These are phyloP conservation scores for Cheilosia soror DNA, from an alignment of 2,888 invertebrate genomes.

Conservation along the genomic window DNA sequence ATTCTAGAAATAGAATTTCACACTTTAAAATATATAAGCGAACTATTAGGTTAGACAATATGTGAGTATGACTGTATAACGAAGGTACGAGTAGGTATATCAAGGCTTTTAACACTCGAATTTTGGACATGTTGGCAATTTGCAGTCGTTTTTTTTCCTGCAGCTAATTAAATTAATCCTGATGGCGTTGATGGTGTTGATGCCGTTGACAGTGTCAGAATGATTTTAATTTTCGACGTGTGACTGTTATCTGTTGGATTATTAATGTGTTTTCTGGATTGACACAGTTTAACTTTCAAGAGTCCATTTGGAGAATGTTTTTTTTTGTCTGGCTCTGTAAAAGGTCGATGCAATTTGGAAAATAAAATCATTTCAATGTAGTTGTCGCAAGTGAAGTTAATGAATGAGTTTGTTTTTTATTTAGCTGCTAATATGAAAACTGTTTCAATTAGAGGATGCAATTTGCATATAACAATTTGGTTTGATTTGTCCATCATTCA, in stretches of 20 bases:
- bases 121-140: conserved; percentile 50
- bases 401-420: conserved; percentile 1
- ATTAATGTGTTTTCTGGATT: conserved; percentile 69
- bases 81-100: background rate
- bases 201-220: conserved; percentile 61
- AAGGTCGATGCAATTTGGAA: conserved; percentile 13
- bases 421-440: background rate
- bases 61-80: background rate
- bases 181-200: conserved; percentile 26
- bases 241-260: conserved; percentile 65
- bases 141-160: conserved; percentile 37
- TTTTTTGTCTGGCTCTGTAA: background rate
- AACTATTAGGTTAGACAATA: conserved; percentile 29
- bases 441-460: background rate
- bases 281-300: conserved; percentile 72
- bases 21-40: conserved; percentile 36
- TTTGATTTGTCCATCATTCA: background rate
- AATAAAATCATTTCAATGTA: conserved; percentile 55
- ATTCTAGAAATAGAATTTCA: conserved; percentile 40
- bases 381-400: conserved; percentile 17
- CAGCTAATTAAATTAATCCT: conserved; percentile 65
- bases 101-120: conserved; percentile 46
- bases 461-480: background rate
- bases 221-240: conserved; percentile 72
- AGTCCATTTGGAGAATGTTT: conserved; percentile 16